Evolutionary conservation across 2,888 invertebrate species (phyloP).

Genomic region (Ceraclea dissimilis): DNA sequence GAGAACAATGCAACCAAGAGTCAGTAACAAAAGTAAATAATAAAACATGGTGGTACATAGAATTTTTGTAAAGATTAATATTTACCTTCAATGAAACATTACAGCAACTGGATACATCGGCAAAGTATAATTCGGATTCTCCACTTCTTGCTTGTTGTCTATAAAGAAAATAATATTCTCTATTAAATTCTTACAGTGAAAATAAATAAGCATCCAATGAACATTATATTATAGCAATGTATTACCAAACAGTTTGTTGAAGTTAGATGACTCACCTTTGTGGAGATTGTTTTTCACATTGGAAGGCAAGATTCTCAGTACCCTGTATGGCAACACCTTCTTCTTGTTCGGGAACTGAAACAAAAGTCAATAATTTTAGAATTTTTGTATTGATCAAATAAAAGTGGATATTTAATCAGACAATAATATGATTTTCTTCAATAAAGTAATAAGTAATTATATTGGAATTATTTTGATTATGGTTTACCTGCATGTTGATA

Average conservation of each 20-base stretch:
- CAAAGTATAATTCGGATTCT: conserved; percentile 80
- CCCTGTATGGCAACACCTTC: conserved; percentile 51
- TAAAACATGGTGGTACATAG: too few species aligned
- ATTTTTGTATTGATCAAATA: background rate
- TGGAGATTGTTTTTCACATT: conserved; percentile 58
- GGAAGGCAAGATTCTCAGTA: conserved; percentile 70
- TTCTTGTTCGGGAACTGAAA: conserved; percentile 42
- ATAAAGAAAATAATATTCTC: conserved; percentile 3
- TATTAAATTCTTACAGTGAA: background rate
- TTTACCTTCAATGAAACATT: conserved; percentile 58
- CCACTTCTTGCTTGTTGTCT: conserved; percentile 23
- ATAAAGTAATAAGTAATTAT: too few species aligned
- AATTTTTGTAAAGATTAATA: too few species aligned
- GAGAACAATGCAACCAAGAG: background rate
- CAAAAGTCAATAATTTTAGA: background rate
- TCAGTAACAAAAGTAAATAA: background rate
- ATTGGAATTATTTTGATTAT: too few species aligned
- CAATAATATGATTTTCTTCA: too few species aligned
- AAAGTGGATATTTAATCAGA: too few species aligned
- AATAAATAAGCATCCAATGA: too few species aligned
- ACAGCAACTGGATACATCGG: conserved; percentile 79
- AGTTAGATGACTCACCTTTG: conserved; percentile 44
- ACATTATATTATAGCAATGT: too few species aligned
- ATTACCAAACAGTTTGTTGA: too few species aligned
- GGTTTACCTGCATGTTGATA: conserved; percentile 21